phyloP scores from a whole-genome alignment of 2,113 vertebrate genomes.

The Bos taurus region ARS-UCD2.0 NC_037328.1:105400001-105400500 shows the following conservation, averaged over 20 bases:
- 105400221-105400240: neutral
- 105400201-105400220: neutral
- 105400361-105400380: neutral
- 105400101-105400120: neutral
- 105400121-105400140: neutral
- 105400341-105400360: neutral
- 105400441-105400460: constrained; percentile 11
- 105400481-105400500: neutral
- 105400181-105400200: neutral
- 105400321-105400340: neutral
- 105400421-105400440: neutral
- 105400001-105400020: constrained; percentile 27
- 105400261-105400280: neutral
- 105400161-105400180: neutral
- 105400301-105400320: neutral
- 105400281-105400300: neutral
- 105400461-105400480: neutral
- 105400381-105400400: neutral
- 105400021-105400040: constrained; percentile 5
- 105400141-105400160: neutral
- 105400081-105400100: neutral
- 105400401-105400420: neutral
- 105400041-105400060: constrained; percentile 5
- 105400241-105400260: neutral
- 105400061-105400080: neutral